Base-by-base conservation (phyloP, 2,888 invertebrate genomes). In the Cantharis rustica region DNA sequence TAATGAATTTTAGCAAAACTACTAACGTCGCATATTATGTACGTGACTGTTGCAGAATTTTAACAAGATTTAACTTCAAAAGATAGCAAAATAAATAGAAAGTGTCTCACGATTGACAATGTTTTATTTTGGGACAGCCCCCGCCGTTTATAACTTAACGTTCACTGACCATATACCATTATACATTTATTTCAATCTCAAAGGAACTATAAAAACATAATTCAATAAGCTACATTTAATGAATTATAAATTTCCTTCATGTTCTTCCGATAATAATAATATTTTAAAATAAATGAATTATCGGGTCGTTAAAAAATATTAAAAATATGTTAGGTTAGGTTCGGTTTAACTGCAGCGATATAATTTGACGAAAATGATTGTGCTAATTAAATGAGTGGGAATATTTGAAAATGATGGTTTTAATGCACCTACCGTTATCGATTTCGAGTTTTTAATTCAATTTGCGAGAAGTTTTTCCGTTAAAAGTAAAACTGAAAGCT, bases 1-100 rank as follows among this genome's bases (percentile, higher is more conserved):
- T 76, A 73, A 76, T 73, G 66, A 73, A 76, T 73, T 76, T 72
- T 69, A 72, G 61, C 11, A 71, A 23, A 70, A 27, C 70, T 47
- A 73, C 69, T 69, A 69, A 73, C 17, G 73, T 27, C 68, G 73
- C 72, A 66, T 72, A 68, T 72, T 72, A 72, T 72, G 64, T 47
- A 47, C 72, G 72, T 61, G 63, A 47, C 17, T 23, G 66, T 68
- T 61, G 47, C 61, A 20, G 72, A 72, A 72, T 72, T 72, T 72
- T 72, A 68, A 72, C 20, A 72, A 72, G 72, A 61, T 68, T 31
- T 72, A 13, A 47, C 47, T 47, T n/a, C n/a, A 47, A 47, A 47
- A 47, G 47, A 47, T 47, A 47, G 47, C 5, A 47, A 47, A 47
- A 47, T 47, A 47, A 47, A 47, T 47, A 47, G 47, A 47, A 47